These are phyloP conservation scores for Phataginus tricuspis DNA, from an alignment of 2,797 vertebrate species.

Conservation along the genomic window DNA sequence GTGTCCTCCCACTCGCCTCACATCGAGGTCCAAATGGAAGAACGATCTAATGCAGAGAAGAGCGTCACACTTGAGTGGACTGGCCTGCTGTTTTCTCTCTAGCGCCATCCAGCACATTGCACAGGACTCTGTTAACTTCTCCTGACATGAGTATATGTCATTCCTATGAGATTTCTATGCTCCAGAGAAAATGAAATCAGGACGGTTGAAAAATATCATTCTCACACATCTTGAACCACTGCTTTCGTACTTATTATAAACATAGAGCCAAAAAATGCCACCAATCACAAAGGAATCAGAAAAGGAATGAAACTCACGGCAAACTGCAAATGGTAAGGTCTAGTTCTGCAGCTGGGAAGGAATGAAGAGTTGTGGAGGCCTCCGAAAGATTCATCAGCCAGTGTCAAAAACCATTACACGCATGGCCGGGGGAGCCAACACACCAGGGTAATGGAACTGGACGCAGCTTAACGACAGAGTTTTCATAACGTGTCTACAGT, in stretches of 20 bases:
- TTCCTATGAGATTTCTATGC: not conserved
- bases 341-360: rapidly evolving
- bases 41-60: not conserved
- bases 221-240: not conserved
- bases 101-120: not conserved
- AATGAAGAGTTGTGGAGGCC: not conserved
- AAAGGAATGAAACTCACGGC: not conserved
- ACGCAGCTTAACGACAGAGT: not conserved
- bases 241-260: not conserved
- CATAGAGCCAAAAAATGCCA: not conserved
- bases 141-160: not conserved
- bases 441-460: not conserved
- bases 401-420: not conserved
- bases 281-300: not conserved
- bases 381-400: not conserved
- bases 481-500: not conserved
- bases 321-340: not conserved
- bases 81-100: not conserved
- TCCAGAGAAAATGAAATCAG: not conserved
- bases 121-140: not conserved
- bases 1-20: not conserved
- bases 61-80: rapidly evolving
- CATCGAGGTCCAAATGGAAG: not conserved
- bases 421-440: not conserved
- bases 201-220: not conserved